phyloP scores from a whole-genome alignment of 2,113 vertebrate species.

The Cynopterus brachyotis region DNA sequence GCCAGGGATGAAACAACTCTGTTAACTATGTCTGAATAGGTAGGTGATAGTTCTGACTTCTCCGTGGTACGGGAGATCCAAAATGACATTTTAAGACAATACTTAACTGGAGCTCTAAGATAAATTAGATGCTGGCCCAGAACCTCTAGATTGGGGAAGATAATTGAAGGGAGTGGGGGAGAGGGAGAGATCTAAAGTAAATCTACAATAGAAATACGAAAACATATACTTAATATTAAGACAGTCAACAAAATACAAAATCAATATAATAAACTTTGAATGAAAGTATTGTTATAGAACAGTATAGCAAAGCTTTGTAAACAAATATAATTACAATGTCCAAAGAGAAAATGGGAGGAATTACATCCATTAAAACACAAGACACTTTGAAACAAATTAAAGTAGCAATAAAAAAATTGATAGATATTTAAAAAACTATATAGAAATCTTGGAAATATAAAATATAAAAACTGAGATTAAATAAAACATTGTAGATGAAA shows the following conservation, averaged over 20 bases:
- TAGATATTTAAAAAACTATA: not conserved
- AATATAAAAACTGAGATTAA: not conserved
- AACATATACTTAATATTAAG: not conserved
- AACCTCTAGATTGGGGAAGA: not conserved
- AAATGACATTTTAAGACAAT: not conserved
- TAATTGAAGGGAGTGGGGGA: not conserved
- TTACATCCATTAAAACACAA: not conserved
- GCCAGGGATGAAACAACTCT: not conserved
- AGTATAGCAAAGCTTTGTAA: not conserved
- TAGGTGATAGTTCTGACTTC: not conserved
- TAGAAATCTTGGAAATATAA: not conserved
- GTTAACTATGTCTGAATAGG: not conserved
- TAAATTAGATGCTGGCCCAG: not conserved
- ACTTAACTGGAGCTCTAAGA: not conserved
- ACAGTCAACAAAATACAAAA: not conserved
- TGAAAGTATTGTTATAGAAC: not conserved
- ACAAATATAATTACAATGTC: not conserved
- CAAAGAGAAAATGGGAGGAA: not conserved
- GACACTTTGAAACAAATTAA: not conserved
- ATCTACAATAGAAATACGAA: not conserved
- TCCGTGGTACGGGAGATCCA: not conserved
- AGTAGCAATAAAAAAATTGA: not conserved
- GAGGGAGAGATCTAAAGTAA: not conserved
- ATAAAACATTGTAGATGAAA: not conserved
- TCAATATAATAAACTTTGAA: not conserved